Percentiles rank a stretch among this genome's conserved stretches.
Conservation (phyloP, 2,113 vertebrate genomes). For the Anhinga rufa region DNA sequence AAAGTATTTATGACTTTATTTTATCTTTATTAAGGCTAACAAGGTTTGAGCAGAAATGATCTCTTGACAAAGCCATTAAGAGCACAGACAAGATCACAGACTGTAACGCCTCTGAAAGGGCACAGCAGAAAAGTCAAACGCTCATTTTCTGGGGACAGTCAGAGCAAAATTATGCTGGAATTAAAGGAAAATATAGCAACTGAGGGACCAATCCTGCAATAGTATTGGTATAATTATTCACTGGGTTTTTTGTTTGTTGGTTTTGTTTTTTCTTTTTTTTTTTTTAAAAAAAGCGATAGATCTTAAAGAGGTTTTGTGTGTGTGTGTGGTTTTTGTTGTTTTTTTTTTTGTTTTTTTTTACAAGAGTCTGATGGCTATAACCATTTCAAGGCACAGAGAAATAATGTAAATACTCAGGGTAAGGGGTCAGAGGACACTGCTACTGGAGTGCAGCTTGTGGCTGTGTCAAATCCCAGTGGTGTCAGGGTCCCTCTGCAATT, state of each 20-base stretch:
- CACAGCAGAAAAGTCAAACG: not conserved
- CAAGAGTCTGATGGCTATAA: not conserved
- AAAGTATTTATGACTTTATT: slow-evolving; percentile 46
- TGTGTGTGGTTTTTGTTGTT: too few relatives aligned
- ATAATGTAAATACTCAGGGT: not conserved
- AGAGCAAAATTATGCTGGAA: slow-evolving; percentile 2
- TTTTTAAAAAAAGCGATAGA: not conserved
- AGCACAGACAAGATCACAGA: not conserved
- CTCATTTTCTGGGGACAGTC: not conserved
- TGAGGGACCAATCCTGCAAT: not conserved
- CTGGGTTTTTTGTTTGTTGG: too few relatives aligned
- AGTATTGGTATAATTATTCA: not conserved
- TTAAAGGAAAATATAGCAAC: not conserved
- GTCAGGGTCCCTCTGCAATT: not conserved
- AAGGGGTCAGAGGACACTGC: not conserved
- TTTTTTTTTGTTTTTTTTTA: not conserved
- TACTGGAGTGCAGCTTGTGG: not conserved
- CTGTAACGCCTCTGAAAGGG: not conserved
- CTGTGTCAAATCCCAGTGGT: not conserved
- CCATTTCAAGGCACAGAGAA: not conserved
- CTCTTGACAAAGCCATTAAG: slow-evolving; percentile 46
- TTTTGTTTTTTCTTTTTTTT: not conserved
- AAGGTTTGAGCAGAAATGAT: slow-evolving; percentile 25
- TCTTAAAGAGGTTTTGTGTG: not conserved
- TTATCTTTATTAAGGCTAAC: slow-evolving; percentile 45